phyloP scores from a whole-genome alignment of 2,113 vertebrate genomes.

The Suricata suricatta region DNA sequence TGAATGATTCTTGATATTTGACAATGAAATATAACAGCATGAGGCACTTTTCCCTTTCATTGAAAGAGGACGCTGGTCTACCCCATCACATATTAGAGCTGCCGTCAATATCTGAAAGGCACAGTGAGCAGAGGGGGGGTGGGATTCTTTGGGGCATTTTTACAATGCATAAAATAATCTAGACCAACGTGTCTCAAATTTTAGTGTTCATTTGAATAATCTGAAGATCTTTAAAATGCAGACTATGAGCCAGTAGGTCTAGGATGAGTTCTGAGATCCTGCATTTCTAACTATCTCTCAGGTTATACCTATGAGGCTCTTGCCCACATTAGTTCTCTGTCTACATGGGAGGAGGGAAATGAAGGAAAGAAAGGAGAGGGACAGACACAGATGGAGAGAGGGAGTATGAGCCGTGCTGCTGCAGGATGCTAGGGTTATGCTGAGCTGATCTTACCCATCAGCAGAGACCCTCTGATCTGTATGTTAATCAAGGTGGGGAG shows the following conservation, averaged over 20 bases:
- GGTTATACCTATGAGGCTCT: background rate
- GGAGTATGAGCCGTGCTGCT: too few species aligned
- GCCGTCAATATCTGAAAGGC: background rate
- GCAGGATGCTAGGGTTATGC: background rate
- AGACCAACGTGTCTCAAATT: background rate
- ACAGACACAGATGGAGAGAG: accelerated
- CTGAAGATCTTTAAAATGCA: background rate
- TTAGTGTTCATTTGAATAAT: background rate
- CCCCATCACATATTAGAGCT: background rate
- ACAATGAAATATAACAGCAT: slow-evolving; percentile 3
- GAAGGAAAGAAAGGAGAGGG: accelerated
- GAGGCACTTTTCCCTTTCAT: background rate
- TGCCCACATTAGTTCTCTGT: background rate
- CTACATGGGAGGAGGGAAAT: background rate
- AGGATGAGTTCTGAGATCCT: background rate
- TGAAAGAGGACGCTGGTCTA: background rate
- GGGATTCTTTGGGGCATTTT: background rate
- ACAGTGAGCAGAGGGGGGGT: background rate
- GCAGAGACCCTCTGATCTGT: background rate
- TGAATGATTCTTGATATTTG: slow-evolving; percentile 46
- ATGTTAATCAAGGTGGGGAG: background rate
- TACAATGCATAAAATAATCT: background rate
- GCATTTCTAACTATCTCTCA: background rate
- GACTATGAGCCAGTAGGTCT: background rate
- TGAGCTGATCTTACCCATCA: background rate